Base-by-base conservation (phyloP, 2,888 invertebrate genomes). In the Nymphalis urticae region DNA sequence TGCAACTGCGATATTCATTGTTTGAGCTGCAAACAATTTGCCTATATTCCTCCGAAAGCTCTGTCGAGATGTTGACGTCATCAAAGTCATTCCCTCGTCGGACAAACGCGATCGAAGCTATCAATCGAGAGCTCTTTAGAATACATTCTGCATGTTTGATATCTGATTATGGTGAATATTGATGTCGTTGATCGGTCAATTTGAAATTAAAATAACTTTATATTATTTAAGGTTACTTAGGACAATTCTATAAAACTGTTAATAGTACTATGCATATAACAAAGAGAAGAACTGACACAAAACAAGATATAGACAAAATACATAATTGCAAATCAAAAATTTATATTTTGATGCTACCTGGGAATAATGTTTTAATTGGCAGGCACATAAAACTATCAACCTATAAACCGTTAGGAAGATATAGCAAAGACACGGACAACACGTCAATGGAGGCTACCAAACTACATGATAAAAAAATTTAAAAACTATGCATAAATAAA, bases 151-250 rank as follows among this genome's bases (percentile, higher is more conserved):
- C n/a, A 56, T 56, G 32, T 27, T 56, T 56, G 54, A 32, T 32
- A 32, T 16, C 54, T 9, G 32, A 56, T 56, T 56, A 32, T 16
- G 6, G 54, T 16, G n/a, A 51, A 19, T 21, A 51, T 9, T 3
- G 2, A 56, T 32, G 7, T 48, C 58, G 65, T 56, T 2, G 21
- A 21, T 21, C 60, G 48, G 66, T 48, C 50, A 48, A n/a, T 70
- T 36, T n/a, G 16, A 5, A 32, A 64, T 32, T 58, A 32, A 36
- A 47, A 47, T 47, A 36, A 21, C 10, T 19, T 2, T 36, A 19
- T 32, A 13, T 47, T 60, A 13, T 42, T 60, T 47, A 10, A 47
- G 13, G 47, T 60, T 19, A 3, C 54, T 54, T 61, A 17, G 4
- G 6, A 13, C 16, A 24, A 13, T 27, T 54, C 27, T 21, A 32